These are phyloP conservation scores for Psix sp. DNA, from an alignment of 1,140 invertebrate species.

Conservation along the genomic window DNA sequence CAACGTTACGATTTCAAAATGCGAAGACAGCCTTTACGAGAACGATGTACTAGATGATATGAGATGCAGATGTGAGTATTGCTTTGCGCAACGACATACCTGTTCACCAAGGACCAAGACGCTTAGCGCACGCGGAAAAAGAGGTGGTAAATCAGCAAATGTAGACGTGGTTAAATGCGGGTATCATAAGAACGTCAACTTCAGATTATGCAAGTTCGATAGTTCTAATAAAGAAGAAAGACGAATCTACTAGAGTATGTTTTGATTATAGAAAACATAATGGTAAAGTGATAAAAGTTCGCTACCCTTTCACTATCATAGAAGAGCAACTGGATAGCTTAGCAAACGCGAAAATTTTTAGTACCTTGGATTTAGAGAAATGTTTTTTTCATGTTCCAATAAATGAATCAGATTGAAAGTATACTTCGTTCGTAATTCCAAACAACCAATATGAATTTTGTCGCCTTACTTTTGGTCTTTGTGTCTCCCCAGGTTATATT, in stretches of 20 bases:
- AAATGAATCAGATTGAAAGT: neutral
- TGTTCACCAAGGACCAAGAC: conserved; percentile 18
- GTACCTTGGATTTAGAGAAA: conserved; percentile 17
- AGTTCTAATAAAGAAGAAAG: conserved; percentile 18
- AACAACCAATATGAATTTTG: neutral
- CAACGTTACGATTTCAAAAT: too few species aligned
- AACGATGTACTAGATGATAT: too few species aligned
- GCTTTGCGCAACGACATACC: conserved; percentile 13
- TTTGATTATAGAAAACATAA: conserved; percentile 21
- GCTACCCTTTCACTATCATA: conserved; percentile 19
- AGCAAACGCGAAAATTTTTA: conserved; percentile 3
- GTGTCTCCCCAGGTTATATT: conserved; percentile 4
- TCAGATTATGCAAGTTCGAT: conserved; percentile 61
- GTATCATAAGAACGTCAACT: conserved; percentile 49
- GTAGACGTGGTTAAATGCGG: conserved; percentile 1
- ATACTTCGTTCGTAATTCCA: neutral
- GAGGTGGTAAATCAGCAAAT: neutral
- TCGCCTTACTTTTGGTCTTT: conserved; percentile 11
- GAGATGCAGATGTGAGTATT: too few species aligned
- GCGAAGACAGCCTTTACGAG: too few species aligned
- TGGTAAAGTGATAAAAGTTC: conserved; percentile 15
- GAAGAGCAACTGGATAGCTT: conserved; percentile 13
- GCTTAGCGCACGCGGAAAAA: conserved; percentile 6
- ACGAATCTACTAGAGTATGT: conserved; percentile 9
- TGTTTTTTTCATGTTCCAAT: conserved; percentile 15